These are phyloP conservation scores for Kuschelorhynchus macadamiae DNA, from an alignment of 2,888 invertebrate genomes.

Conservation along the genomic window DNA sequence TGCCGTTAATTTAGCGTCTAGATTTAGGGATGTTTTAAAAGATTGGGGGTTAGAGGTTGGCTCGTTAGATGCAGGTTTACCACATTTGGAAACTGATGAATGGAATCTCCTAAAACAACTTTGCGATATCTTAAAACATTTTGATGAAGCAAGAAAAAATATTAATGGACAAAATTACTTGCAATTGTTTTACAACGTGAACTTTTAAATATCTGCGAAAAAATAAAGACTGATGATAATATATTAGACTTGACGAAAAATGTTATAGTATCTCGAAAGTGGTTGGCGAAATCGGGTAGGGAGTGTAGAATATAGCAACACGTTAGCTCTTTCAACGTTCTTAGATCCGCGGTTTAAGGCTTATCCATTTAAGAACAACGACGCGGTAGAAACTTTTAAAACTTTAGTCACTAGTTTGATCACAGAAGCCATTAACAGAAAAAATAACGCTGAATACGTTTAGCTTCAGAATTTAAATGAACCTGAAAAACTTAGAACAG, in stretches of 20 bases:
- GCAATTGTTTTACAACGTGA: slow-evolving; percentile 49
- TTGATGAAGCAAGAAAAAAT: slow-evolving; percentile 50
- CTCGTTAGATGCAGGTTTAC: too few species aligned
- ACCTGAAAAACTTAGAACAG: too few species aligned
- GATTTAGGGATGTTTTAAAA: too few species aligned
- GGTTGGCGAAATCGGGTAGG: slow-evolving; percentile 15
- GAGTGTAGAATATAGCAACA: slow-evolving; percentile 45
- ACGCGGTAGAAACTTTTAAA: slow-evolving; percentile 21
- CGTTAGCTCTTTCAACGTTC: slow-evolving; percentile 42
- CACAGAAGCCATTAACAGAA: too few species aligned
- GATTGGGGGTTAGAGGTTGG: too few species aligned
- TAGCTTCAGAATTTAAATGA: too few species aligned
- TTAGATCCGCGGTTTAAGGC: slow-evolving; percentile 44
- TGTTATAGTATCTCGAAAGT: slow-evolving; percentile 19
- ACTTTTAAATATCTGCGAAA: slow-evolving; percentile 29
- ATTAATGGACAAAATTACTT: slow-evolving; percentile 51
- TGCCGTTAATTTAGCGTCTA: too few species aligned
- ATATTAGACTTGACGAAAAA: slow-evolving; percentile 2
- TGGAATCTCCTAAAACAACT: slow-evolving; percentile 48
- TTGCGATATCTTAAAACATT: slow-evolving; percentile 48
- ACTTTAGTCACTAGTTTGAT: background rate
- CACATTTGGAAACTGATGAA: background rate
- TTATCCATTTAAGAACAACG: slow-evolving; percentile 33
- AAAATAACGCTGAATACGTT: too few species aligned
- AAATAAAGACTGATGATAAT: background rate